Evolutionary conservation across 2,113 vertebrate genomes (phyloP).

Genomic region (Crotalus viridis): DNA sequence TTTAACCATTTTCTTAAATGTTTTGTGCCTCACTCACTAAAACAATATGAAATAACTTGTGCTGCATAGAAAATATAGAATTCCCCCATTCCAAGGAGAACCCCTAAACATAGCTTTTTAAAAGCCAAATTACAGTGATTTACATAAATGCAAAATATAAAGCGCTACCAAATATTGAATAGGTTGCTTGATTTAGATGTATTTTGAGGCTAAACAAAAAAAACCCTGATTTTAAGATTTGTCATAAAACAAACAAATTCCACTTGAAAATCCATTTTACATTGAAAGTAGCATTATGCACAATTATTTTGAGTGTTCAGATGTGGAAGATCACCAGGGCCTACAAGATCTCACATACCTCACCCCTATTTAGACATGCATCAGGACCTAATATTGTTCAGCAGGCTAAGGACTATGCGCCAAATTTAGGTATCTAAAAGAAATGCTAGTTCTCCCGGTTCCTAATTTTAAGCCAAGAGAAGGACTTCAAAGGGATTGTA

Average conservation of each 20-base stretch:
- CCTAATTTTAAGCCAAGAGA: background rate
- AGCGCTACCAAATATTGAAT: background rate
- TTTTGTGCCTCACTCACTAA: background rate
- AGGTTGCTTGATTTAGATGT: background rate
- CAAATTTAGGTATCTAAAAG: background rate
- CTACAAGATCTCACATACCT: background rate
- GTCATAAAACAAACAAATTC: background rate
- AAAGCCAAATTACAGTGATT: background rate
- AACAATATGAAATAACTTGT: background rate
- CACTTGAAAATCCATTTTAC: background rate
- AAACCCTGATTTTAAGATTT: background rate
- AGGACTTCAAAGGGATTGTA: background rate
- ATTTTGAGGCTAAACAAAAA: background rate
- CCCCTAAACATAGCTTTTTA: background rate
- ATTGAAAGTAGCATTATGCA: background rate
- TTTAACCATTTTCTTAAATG: conserved; percentile 9
- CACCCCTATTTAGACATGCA: background rate
- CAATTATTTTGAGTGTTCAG: background rate
- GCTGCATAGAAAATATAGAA: conserved; percentile 6
- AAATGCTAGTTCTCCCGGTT: background rate
- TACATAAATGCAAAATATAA: conserved; percentile 11
- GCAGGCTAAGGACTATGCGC: background rate
- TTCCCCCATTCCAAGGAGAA: background rate
- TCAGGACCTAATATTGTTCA: background rate
- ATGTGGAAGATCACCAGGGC: background rate